A percentile compares a stretch with the other conserved stretches of the same genome.
phyloP scores from a whole-genome alignment of 1,140 invertebrate genomes.

The Berghia stephanieae region DNA sequence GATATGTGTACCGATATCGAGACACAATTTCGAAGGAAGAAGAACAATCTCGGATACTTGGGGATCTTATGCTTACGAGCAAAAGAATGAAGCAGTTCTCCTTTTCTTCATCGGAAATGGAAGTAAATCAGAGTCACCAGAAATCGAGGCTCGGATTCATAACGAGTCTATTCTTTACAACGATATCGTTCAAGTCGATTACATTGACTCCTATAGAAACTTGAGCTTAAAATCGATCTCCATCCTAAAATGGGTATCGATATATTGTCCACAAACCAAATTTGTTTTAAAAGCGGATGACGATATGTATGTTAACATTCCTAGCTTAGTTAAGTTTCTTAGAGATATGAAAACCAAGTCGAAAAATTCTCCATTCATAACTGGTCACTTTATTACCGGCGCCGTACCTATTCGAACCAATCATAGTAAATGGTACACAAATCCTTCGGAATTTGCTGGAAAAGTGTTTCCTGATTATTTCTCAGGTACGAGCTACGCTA shows the following conservation, averaged over 20 bases:
- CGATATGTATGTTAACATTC: constrained; percentile 53
- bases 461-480: constrained; percentile 59
- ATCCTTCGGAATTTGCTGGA: constrained; percentile 55
- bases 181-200: constrained; percentile 83
- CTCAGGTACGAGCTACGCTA: constrained; percentile 64
- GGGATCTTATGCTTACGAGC: constrained; percentile 41
- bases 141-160: constrained; percentile 45
- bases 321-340: constrained; percentile 36
- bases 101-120: constrained; percentile 78
- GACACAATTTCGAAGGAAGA: constrained; percentile 41
- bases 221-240: constrained; percentile 88
- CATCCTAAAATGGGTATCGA: constrained; percentile 80
- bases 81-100: constrained; percentile 35
- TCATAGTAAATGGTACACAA: constrained; percentile 66
- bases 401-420: constrained; percentile 50
- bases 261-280: constrained; percentile 72
- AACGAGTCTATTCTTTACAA: constrained; percentile 72
- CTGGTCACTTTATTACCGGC: constrained; percentile 40
- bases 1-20: constrained; percentile 39
- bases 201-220: constrained; percentile 82
- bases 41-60: constrained; percentile 58
- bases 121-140: constrained; percentile 66
- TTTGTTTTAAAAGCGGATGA: constrained; percentile 70
- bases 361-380: constrained; percentile 30
- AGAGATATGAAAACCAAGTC: constrained; percentile 1